Evolutionary conservation across 2,888 invertebrate species (phyloP).

Genomic region (Melitaea athalia): DNA sequence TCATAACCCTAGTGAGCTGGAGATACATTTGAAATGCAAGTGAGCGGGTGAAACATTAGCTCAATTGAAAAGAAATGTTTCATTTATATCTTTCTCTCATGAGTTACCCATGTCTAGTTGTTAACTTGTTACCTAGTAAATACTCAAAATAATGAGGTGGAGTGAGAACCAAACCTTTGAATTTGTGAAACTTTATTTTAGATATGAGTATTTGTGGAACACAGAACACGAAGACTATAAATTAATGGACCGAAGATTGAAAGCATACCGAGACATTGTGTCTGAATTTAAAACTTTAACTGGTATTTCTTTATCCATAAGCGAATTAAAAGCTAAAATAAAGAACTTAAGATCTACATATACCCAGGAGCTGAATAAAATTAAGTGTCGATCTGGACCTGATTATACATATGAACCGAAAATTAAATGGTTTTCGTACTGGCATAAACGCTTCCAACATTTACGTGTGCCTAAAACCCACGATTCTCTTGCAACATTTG

Average conservation of each 20-base stretch:
- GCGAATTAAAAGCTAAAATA: constrained; percentile 60
- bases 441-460: constrained; percentile 52
- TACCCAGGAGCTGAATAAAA: constrained; percentile 61
- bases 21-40: no score
- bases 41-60: no score
- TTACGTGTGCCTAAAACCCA: constrained; percentile 27
- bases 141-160: constrained; percentile 60
- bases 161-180: constrained; percentile 68
- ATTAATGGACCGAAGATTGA: constrained; percentile 55
- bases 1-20: no score
- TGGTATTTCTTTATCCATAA: constrained; percentile 55
- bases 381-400: constrained; percentile 53
- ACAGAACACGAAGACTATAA: constrained; percentile 62
- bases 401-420: constrained; percentile 55
- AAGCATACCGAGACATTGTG: constrained; percentile 59
- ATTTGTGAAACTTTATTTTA: constrained; percentile 73
- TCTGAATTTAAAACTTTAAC: constrained; percentile 55
- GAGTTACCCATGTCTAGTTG: no score
- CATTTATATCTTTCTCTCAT: no score
- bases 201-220: constrained; percentile 71
- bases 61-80: no score
- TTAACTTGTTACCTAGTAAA: not conserved
- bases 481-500: constrained; percentile 28
- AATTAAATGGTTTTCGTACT: constrained; percentile 63
- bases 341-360: constrained; percentile 65